Percentiles rank a stretch among this genome's conserved stretches.
These are phyloP conservation scores for crab-eating macaque (Macaca fascicularis) DNA, from an alignment of 2,113 vertebrate genomes.

Conservation along the genomic window DNA sequence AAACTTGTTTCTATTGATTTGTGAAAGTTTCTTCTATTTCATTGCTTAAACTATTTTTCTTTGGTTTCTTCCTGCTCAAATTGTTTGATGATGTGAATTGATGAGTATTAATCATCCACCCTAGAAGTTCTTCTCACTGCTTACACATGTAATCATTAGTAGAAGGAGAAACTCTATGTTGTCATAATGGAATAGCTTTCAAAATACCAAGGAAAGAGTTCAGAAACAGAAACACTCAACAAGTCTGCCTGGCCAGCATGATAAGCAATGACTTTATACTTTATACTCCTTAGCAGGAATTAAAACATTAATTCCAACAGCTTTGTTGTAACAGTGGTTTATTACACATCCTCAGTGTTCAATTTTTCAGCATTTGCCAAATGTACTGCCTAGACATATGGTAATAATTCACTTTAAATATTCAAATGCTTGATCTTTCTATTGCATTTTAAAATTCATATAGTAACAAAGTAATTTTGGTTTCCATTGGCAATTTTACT, in stretches of 20 bases:
- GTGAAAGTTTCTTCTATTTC: not conserved
- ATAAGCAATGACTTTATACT: constrained; percentile 74
- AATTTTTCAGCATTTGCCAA: constrained; percentile 61
- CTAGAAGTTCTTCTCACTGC: not conserved
- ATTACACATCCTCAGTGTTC: constrained; percentile 66
- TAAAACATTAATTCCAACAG: constrained; percentile 61
- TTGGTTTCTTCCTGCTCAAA: not conserved
- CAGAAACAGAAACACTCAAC: constrained; percentile 59
- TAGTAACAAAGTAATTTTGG: not conserved
- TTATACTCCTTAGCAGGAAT: constrained; percentile 43
- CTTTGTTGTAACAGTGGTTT: constrained; percentile 66
- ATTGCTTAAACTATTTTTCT: constrained; percentile 6
- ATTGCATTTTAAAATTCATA: constrained; percentile 45
- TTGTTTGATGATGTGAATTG: not conserved
- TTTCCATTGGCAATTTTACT: constrained; percentile 36
- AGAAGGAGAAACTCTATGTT: not conserved
- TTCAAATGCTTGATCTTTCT: constrained; percentile 12
- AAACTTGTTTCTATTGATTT: not conserved
- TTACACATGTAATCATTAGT: not conserved
- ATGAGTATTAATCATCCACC: not conserved
- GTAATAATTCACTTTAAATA: constrained; percentile 58
- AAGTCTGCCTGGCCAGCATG: constrained; percentile 54
- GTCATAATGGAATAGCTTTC: constrained; percentile 48
- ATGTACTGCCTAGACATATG: not conserved
- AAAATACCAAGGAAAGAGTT: constrained; percentile 76